Base-by-base conservation (phyloP, 2,888 invertebrate species). In the Scaptomyza parva region DNA sequence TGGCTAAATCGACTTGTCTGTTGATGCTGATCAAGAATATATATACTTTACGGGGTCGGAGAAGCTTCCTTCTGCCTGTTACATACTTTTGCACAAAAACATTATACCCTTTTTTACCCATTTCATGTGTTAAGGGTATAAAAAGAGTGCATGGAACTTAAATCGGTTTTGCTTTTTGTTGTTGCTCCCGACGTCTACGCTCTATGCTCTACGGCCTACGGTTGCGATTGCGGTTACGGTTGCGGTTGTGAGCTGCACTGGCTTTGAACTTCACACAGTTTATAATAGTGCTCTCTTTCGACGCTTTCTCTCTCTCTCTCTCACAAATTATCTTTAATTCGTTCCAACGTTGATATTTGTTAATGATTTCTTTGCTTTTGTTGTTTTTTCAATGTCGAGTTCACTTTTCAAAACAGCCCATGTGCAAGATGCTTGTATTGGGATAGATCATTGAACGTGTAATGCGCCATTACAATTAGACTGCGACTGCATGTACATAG, bases 241-340 rank as follows among this genome's bases (percentile, higher is more conserved):
- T 37, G 35, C 37, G 8, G 37, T 17, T 17, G 17, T 37, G 17
- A 17, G 37, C 8, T 37, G 17, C 37, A 17, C 17, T 85, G 85
- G 87, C 85, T 85, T 85, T 85, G 85, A 85, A 85, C 85, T 85
- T 85, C 84, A 85, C 85, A 85, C 77, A 85, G 74, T 70, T 82
- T 62, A 65, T 61, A 37, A 50, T 35, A 20, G 33, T 39, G 53
- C 48, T 55, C 45, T 47, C 37, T 52, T 58, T 20, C 43, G 18
- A 43, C 35, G 45, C 65, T 45, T 47, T 67, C 44, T 53, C 58
- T 41, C 22, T 54, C 52, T 24, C 35, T 44, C 45, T 41, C 12
- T 11, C 20, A 11, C 33, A 18, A 26, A 26, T n/a, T 20, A n/a
- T 47, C 17, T 14, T 20, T 41, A 17, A 12, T 33, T 35, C 26